phyloP scores from a whole-genome alignment of 2,888 invertebrate species.

The Nysson spinosus region DNA sequence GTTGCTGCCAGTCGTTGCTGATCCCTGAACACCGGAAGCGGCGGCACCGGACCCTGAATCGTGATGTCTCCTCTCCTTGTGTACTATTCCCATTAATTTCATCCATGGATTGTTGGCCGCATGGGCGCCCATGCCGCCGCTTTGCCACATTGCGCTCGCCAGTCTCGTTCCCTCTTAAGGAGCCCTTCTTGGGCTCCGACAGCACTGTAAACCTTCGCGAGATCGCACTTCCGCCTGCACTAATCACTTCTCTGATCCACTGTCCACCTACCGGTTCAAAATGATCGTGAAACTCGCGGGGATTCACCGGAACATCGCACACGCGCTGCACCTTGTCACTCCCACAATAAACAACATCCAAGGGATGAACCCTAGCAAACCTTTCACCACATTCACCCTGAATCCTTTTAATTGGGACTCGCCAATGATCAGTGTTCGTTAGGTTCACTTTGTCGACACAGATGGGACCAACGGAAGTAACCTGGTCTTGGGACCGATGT shows the following conservation, averaged over 20 bases:
- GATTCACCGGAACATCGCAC: too few species aligned
- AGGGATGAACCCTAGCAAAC: too few species aligned
- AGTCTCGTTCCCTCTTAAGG: constrained; percentile 68
- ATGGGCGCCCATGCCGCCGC: constrained; percentile 86
- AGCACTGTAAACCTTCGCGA: constrained; percentile 22
- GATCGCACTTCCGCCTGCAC: constrained; percentile 12
- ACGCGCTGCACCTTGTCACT: too few species aligned
- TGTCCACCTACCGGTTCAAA: constrained; percentile 10
- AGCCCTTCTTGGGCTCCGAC: constrained; percentile 68
- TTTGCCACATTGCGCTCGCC: constrained; percentile 85
- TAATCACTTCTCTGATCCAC: constrained; percentile 4
- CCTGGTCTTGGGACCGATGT: too few species aligned
- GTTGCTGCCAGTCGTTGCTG: constrained; percentile 79
- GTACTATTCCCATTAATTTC: constrained; percentile 89
- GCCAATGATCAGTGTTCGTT: too few species aligned
- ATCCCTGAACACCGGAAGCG: constrained; percentile 75
- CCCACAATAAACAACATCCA: too few species aligned
- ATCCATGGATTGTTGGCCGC: constrained; percentile 89
- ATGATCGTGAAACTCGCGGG: too few species aligned
- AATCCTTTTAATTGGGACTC: too few species aligned
- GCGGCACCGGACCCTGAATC: constrained; percentile 78
- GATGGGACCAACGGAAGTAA: too few species aligned
- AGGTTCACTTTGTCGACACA: too few species aligned
- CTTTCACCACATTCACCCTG: too few species aligned
- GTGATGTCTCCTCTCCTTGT: constrained; percentile 84